Evolutionary conservation across 1,140 invertebrate species (phyloP).

Genomic region (Elysia chlorotica): DNA sequence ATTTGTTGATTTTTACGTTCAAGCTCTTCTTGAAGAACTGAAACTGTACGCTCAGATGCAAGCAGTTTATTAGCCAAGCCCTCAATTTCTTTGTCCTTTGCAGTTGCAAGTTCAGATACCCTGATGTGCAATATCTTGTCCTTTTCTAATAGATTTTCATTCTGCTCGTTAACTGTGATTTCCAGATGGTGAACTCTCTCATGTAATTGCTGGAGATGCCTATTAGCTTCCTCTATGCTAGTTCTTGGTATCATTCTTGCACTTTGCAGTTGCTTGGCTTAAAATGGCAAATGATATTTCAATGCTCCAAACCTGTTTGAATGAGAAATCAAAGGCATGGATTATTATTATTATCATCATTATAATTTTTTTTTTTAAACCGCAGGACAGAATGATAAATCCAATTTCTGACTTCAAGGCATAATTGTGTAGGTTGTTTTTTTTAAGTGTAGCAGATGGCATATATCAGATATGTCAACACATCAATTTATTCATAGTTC

Average conservation of each 20-base stretch:
- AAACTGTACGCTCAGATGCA: constrained; percentile 29
- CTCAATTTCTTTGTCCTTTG: constrained; percentile 29
- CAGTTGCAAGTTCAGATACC: constrained; percentile 23
- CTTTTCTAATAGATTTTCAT: constrained; percentile 32
- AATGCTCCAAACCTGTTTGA: not conserved
- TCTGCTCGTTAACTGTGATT: constrained; percentile 41
- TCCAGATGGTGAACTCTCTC: constrained; percentile 39
- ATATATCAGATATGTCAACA: too few relatives aligned
- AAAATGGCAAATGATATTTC: not conserved
- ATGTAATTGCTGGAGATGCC: constrained; percentile 44
- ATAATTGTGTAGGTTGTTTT: not conserved
- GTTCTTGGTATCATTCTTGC: constrained; percentile 42
- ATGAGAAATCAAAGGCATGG: not conserved
- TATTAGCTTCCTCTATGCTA: constrained; percentile 52
- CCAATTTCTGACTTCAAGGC: not conserved
- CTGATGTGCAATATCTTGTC: constrained; percentile 36
- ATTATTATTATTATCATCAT: too few relatives aligned
- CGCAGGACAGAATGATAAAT: too few relatives aligned
- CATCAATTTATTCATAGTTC: too few relatives aligned
- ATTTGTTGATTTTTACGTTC: constrained; percentile 31
- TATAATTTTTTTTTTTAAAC: too few relatives aligned
- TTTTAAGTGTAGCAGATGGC: not conserved
- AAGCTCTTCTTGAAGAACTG: constrained; percentile 30
- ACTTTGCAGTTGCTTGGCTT: too few relatives aligned
- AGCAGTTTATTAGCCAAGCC: constrained; percentile 23